These are phyloP conservation scores for Heterotis niloticus DNA, from an alignment of 2,113 vertebrate species.

Conservation along the genomic window DNA sequence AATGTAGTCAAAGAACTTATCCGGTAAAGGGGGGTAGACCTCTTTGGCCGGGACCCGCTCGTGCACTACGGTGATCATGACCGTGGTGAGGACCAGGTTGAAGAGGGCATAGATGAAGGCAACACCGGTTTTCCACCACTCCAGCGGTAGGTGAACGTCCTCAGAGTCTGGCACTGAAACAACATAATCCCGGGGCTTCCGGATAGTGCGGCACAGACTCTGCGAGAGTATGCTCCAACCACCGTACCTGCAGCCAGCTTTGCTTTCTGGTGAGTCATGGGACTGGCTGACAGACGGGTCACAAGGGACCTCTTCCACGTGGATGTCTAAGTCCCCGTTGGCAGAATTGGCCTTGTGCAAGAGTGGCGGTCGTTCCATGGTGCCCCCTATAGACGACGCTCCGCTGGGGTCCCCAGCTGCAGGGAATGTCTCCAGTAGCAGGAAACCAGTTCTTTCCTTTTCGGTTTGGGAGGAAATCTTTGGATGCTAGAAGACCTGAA, in stretches of 20 bases:
- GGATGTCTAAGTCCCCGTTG: background rate
- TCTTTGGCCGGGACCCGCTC: conserved; percentile 81
- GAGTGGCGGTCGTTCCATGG: conserved; percentile 10
- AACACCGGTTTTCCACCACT: conserved; percentile 84
- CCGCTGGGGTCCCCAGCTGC: background rate
- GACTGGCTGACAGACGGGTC: background rate
- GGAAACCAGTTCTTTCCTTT: background rate
- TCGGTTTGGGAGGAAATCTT: too few relatives aligned
- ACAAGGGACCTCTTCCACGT: background rate
- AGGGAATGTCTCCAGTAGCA: background rate
- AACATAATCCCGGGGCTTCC: conserved; percentile 75
- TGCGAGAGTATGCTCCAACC: conserved; percentile 56
- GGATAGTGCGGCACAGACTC: conserved; percentile 64
- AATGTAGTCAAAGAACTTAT: conserved; percentile 84
- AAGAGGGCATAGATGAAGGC: conserved; percentile 73
- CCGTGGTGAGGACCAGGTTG: conserved; percentile 74
- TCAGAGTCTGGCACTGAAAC: conserved; percentile 68
- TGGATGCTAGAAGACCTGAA: too few relatives aligned
- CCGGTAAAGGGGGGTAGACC: conserved; percentile 76
- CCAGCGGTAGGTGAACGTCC: conserved; percentile 64
- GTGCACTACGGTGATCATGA: conserved; percentile 81
- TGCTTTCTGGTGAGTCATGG: background rate
- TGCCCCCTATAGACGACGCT: background rate
- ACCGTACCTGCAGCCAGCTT: conserved; percentile 44
- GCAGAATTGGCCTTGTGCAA: background rate